A percentile compares a stretch with the other conserved stretches of the same genome.
These are phyloP conservation scores for Dyspetes luteomarginatus DNA, from an alignment of 2,888 invertebrate genomes.

Conservation along the genomic window DNA sequence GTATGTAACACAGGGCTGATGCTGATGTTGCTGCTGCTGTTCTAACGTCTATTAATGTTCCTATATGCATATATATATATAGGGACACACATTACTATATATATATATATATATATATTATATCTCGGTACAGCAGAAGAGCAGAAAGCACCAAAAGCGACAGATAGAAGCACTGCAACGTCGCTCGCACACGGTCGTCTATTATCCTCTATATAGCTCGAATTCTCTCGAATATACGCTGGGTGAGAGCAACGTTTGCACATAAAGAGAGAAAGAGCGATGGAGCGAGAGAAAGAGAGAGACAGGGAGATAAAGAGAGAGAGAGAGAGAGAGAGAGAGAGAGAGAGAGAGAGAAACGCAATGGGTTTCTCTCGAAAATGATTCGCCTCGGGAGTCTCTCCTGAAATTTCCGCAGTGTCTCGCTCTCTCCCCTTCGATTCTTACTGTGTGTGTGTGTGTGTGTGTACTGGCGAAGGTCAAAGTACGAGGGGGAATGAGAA, in stretches of 20 bases:
- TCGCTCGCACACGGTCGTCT: conserved; percentile 56
- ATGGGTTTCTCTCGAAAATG: conserved; percentile 63
- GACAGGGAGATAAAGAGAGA: background rate
- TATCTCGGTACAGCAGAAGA: conserved; percentile 29
- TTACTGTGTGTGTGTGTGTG: background rate
- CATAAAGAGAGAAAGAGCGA: conserved; percentile 19
- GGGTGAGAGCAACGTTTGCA: conserved; percentile 27
- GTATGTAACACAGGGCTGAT: too few species aligned
- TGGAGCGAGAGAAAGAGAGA: background rate
- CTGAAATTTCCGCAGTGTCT: conserved; percentile 25
- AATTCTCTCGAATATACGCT: conserved; percentile 19
- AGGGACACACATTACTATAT: too few species aligned
- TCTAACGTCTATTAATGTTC: conserved; percentile 41
- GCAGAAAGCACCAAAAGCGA: conserved; percentile 34
- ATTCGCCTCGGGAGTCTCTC: conserved; percentile 56
- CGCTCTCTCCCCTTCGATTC: conserved; percentile 29
- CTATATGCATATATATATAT: conserved; percentile 18
- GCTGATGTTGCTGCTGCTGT: conserved; percentile 55
- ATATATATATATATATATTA: conserved; percentile 8
- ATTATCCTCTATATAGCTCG: conserved; percentile 58
- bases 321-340: background rate
- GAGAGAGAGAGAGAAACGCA: conserved; percentile 5
- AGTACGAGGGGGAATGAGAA: conserved; percentile 56
- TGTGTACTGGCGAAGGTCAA: conserved; percentile 7
- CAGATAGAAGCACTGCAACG: conserved; percentile 62